A percentile compares a stretch with the other conserved stretches of the same genome.
Conservation (phyloP, 2,113 vertebrate species). For the Pterocles gutturalis region DNA sequence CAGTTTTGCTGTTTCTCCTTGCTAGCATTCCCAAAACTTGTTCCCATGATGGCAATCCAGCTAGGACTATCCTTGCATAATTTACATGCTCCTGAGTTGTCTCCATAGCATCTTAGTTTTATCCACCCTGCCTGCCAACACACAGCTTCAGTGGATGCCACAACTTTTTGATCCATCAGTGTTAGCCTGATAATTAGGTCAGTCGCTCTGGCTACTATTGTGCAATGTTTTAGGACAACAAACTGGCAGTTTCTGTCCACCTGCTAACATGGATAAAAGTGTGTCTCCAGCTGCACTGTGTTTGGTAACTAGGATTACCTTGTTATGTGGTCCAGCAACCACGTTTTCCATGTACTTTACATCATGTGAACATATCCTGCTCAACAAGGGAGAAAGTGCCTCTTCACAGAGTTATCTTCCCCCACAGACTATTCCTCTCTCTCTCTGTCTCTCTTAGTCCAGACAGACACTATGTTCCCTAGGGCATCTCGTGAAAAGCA, state of each 20-base stretch:
- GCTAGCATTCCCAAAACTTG: background rate
- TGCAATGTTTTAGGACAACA: background rate
- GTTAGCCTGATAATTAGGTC: background rate
- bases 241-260: background rate
- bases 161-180: background rate
- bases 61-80: background rate
- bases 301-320: background rate
- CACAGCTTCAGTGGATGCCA: background rate
- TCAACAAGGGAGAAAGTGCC: background rate
- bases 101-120: background rate
- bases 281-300: background rate
- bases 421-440: background rate
- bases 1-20: background rate
- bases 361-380: background rate
- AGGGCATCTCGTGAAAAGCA: rapidly evolving
- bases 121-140: background rate
- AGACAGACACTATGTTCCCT: background rate
- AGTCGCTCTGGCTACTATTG: background rate
- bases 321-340: background rate
- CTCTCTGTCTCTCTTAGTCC: background rate
- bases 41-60: background rate
- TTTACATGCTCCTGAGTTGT: background rate
- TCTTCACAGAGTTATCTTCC: background rate
- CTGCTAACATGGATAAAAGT: background rate
- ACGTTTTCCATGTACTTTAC: background rate